phyloP scores from a whole-genome alignment of 2,888 invertebrate genomes.

The Drepana falcataria region DNA sequence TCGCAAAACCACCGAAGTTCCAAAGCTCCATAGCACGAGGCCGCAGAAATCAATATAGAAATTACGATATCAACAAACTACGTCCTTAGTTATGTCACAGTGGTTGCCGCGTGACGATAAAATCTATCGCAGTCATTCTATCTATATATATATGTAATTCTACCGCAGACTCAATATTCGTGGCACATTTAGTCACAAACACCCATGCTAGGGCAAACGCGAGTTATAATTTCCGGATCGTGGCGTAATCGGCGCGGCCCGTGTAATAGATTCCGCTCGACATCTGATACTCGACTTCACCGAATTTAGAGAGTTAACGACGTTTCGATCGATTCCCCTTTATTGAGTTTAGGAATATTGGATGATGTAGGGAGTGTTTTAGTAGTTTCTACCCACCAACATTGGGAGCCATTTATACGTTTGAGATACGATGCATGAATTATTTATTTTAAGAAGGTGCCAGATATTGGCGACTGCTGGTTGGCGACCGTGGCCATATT shows the following conservation, averaged over 20 bases:
- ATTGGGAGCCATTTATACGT: too few species aligned
- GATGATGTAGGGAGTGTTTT: neutral
- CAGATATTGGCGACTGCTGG: too few species aligned
- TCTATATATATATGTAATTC: too few species aligned
- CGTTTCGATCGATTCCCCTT: slow-evolving; percentile 10
- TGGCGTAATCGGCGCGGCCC: slow-evolving; percentile 22
- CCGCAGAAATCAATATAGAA: too few species aligned
- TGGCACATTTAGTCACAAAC: neutral
- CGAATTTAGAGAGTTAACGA: slow-evolving; percentile 16
- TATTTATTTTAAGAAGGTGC: too few species aligned
- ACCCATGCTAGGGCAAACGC: slow-evolving; percentile 20
- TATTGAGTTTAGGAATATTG: slow-evolving; percentile 5
- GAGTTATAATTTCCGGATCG: slow-evolving; percentile 37
- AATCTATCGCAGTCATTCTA: neutral
- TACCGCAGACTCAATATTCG: neutral
- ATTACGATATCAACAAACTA: too few species aligned
- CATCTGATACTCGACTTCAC: slow-evolving; percentile 26
- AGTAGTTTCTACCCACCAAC: too few species aligned
- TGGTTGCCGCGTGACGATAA: neutral
- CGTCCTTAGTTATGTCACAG: neutral
- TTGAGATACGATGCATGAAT: too few species aligned
- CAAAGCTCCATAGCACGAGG: too few species aligned
- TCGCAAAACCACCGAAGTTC: neutral
- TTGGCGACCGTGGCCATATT: too few species aligned
- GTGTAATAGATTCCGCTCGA: slow-evolving; percentile 33